phyloP scores from a whole-genome alignment of 1,140 invertebrate species.

The Nephotettix cincticeps region DNA sequence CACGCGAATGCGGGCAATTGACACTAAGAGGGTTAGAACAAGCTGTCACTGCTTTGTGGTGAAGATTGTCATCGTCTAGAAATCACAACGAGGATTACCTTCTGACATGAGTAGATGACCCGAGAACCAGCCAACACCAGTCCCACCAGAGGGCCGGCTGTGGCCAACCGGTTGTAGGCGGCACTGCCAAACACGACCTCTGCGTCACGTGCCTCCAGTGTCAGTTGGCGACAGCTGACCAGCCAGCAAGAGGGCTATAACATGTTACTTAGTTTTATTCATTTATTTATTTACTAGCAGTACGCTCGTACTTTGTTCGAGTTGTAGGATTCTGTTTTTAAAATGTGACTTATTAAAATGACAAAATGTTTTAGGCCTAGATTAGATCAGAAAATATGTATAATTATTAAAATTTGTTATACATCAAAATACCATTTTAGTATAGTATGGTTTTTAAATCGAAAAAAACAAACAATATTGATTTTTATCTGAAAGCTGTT shows the following conservation, averaged over 20 bases:
- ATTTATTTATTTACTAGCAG: too few relatives aligned
- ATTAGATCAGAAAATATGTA: too few relatives aligned
- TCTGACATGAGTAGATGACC: slow-evolving; percentile 19
- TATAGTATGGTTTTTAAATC: too few relatives aligned
- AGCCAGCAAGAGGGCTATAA: slow-evolving; percentile 6
- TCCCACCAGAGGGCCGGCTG: slow-evolving; percentile 17
- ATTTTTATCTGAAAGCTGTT: too few relatives aligned
- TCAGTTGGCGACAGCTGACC: slow-evolving; percentile 1
- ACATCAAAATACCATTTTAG: too few relatives aligned
- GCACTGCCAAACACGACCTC: slow-evolving; percentile 17
- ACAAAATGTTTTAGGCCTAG: too few relatives aligned
- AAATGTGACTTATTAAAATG: too few relatives aligned
- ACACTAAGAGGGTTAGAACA: background rate
- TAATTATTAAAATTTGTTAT: too few relatives aligned
- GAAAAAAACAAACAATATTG: too few relatives aligned
- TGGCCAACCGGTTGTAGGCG: background rate
- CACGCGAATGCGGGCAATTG: background rate
- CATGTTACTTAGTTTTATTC: too few relatives aligned
- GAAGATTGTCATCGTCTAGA: background rate
- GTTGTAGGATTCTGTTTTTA: too few relatives aligned
- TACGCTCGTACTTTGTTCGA: too few relatives aligned
- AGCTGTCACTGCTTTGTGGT: background rate
- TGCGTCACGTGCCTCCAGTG: slow-evolving; percentile 7
- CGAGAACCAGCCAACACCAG: slow-evolving; percentile 12
- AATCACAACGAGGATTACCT: slow-evolving; percentile 5